phyloP scores from a whole-genome alignment of 2,113 vertebrate genomes.

The Sinosuthora webbiana region DNA sequence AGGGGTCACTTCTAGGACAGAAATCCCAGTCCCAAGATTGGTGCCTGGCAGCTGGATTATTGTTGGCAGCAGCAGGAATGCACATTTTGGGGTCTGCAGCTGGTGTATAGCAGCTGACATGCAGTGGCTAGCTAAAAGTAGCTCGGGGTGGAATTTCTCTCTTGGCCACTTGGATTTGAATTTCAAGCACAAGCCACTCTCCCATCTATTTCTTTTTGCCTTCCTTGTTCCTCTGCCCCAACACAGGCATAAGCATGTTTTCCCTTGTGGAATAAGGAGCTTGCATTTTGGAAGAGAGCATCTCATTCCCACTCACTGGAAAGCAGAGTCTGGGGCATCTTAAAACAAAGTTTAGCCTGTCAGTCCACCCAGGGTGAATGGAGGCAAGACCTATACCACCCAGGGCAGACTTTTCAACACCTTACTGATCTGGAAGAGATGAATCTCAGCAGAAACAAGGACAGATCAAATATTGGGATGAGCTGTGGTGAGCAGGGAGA shows the following conservation, averaged over 20 bases:
- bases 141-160: not conserved
- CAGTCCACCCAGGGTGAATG: not conserved
- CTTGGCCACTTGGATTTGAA: not conserved
- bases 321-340: not conserved
- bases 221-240: not conserved
- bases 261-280: not conserved
- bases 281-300: not conserved
- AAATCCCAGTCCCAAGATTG: not conserved
- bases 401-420: not conserved
- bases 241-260: not conserved
- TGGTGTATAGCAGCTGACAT: not conserved
- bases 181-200: not conserved
- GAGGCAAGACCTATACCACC: not conserved
- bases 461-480: not conserved
- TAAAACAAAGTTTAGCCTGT: not conserved
- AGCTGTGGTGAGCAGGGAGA: not conserved
- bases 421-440: not conserved
- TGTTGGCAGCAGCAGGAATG: not conserved
- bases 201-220: not conserved
- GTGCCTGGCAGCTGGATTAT: not conserved
- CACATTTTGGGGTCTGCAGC: not conserved
- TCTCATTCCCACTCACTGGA: not conserved
- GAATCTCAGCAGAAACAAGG: not conserved
- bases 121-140: not conserved
- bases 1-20: not conserved